Evolutionary conservation across 2,888 invertebrate species (phyloP), one percentile per base, ranked within the genome.

Genomic region (Andricus curvator): DNA sequence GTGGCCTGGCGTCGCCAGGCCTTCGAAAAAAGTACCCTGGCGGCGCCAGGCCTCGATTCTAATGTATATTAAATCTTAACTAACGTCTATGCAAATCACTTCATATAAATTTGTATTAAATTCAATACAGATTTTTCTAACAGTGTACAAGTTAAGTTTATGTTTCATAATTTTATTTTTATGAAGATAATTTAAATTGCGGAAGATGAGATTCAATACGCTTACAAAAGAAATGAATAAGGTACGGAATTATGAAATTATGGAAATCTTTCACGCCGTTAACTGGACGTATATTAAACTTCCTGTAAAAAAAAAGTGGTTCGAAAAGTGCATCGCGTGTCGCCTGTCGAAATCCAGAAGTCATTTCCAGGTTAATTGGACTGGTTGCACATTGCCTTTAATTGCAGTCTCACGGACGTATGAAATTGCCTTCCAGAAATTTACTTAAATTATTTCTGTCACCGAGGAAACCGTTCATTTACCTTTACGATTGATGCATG

Each of bases 371-470:
- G 37, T 68, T 74, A 74, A 74, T 48, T 70, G 51, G 70, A 17
- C 51, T 56, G 51, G 56, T 33, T 74, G 51, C 74, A 74, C 74
- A 74, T 66, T 68, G 51, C 37, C 5, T 48, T 76, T 76, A 78
- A 78, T 76, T 76, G 62, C 48, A 68, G 48, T 60, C 65, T 62
- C 76, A 62, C 79, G 44, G 41, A 65, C 48, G 29, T 56, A 60
- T 22, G 77, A 80, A 81, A 80, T 82, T 80, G 79, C 81, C 78
- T 80, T 82, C 78, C 81, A 64, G 80, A 80, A 82, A 82, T 80
- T 80, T 79, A 64, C 41, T 11, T 41, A 77, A 78, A 67, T 84
- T 62, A 68, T 80, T 78, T 81, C 70, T 83, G 80, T 81, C 81
- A 70, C 78, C 77, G 51, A 33, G 29, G 51, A 56, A 74, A 77